Evolutionary conservation across 2,888 invertebrate genomes (phyloP), one percentile per base, ranked within the genome.

Genomic region (Helleia helle): DNA sequence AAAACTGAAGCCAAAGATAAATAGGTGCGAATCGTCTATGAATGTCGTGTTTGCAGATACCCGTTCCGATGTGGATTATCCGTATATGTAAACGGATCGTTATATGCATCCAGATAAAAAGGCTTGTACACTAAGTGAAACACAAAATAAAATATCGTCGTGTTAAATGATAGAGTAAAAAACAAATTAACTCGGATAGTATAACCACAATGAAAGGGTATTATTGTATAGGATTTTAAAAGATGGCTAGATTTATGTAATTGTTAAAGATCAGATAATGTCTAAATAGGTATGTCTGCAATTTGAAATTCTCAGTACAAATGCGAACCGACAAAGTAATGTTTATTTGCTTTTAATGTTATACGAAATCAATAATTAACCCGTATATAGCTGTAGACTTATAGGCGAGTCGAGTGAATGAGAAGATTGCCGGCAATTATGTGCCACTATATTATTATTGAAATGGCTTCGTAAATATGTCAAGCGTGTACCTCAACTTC

Each of bases 41-140:
- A 34, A 34, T 34, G 34, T 34, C 34, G 34, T 22, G 34, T 22
- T 34, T 18, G 22, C 22, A 22, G 54, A 64, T 64, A 66, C 60
- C 55, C 48, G 65, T 50, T 62, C 50, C 55, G 60, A 65, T 63
- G 62, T 54, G 49, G 58, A 58, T 59, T 58, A 50, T 53, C 70
- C 66, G 60, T 72, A 70, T 72, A 74, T 70, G 74, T 71, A 68
- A 65, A 62, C 55, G 54, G 58, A 47, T 58, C 60, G 68, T 69
- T 68, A 63, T 60, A 65, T 56, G 55, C 64, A 59, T 58, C 56
- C 54, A 48, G 51, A 51, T 55, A 48, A 51, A 57, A 55, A 56
- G 52, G 51, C 50, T 48, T 44, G 40, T 45, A 45, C 41, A 28
- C 34, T 18, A 12, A 42, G 24, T 42, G 18, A 42, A 44, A 40